A percentile compares a stretch with the other conserved stretches of the same genome.
Evolutionary conservation across 2,797 vertebrate species (phyloP).

Genomic region (Erithacus rubecula): DNA sequence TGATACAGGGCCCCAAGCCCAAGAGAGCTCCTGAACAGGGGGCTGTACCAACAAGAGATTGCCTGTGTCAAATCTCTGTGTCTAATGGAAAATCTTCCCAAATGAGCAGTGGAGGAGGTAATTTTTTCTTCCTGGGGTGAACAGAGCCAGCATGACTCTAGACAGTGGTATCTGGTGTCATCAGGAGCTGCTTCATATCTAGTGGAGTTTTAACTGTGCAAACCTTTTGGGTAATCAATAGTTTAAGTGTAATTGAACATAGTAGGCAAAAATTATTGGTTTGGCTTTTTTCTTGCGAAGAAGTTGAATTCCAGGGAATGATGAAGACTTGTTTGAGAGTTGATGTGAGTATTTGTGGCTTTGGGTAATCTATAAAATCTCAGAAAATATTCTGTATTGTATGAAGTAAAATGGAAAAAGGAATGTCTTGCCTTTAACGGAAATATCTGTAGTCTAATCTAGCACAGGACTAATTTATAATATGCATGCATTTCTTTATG

Average conservation of each 20-base stretch:
- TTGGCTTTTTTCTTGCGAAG: not conserved
- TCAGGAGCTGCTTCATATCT: not conserved
- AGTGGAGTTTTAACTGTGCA: not conserved
- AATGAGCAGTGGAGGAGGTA: fast-evolving
- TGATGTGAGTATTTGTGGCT: not conserved
- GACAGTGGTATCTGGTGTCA: not conserved
- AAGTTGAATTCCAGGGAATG: not conserved
- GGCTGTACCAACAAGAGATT: not conserved
- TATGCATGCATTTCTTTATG: not conserved
- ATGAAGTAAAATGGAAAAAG: not conserved
- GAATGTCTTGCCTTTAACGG: not conserved
- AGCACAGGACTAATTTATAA: not conserved
- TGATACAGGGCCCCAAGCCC: not conserved
- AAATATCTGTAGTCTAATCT: not conserved
- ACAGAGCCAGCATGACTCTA: not conserved
- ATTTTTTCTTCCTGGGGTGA: not conserved
- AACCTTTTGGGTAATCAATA: not conserved
- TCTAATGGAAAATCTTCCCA: not conserved
- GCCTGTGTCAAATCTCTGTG: not conserved
- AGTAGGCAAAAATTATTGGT: not conserved
- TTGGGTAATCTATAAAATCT: not conserved
- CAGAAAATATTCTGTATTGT: not conserved
- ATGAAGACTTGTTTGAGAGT: not conserved
- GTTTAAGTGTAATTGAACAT: not conserved
- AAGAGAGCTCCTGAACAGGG: fast-evolving